Percentiles rank a stretch among this genome's conserved stretches.
Evolutionary conservation across 92 coral and sea anemone genomes (phyloP).

Genomic region (Umimayanthus chanpuru): DNA sequence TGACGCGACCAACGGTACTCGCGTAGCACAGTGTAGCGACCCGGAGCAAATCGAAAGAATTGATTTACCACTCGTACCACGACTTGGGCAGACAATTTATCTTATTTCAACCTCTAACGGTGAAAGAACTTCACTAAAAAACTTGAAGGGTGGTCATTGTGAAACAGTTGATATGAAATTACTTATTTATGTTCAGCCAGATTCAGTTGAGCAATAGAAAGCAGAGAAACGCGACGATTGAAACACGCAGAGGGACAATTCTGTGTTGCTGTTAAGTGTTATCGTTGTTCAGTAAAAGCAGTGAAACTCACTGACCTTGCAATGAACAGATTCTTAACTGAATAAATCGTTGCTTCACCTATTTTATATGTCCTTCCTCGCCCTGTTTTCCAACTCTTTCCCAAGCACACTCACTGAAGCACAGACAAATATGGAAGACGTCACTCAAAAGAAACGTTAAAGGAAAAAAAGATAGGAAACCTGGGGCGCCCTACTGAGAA

Average conservation of each 20-base stretch:
- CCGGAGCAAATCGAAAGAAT: conserved; percentile 13
- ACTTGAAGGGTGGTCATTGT: conserved; percentile 7
- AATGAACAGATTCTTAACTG: too few species aligned
- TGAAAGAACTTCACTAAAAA: neutral
- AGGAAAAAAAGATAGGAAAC: too few species aligned
- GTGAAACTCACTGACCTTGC: too few species aligned
- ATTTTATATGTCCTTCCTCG: too few species aligned
- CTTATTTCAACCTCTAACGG: conserved; percentile 10
- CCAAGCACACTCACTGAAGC: too few species aligned
- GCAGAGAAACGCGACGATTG: neutral
- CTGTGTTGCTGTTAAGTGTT: neutral
- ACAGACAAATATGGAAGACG: too few species aligned
- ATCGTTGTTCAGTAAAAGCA: too few species aligned
- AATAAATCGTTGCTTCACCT: too few species aligned
- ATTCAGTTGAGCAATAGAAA: neutral
- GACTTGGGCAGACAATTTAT: neutral
- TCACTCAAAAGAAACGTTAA: too few species aligned
- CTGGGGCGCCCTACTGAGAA: too few species aligned
- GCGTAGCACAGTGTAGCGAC: neutral
- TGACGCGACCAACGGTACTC: conserved; percentile 6
- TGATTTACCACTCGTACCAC: conserved; percentile 15
- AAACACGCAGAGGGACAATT: neutral
- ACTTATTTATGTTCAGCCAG: neutral
- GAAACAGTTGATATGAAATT: conserved; percentile 7
- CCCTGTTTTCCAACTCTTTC: too few species aligned